Evolutionary conservation across 2,888 invertebrate genomes (phyloP).

Genomic region (Phyllotreta cruciferae): DNA sequence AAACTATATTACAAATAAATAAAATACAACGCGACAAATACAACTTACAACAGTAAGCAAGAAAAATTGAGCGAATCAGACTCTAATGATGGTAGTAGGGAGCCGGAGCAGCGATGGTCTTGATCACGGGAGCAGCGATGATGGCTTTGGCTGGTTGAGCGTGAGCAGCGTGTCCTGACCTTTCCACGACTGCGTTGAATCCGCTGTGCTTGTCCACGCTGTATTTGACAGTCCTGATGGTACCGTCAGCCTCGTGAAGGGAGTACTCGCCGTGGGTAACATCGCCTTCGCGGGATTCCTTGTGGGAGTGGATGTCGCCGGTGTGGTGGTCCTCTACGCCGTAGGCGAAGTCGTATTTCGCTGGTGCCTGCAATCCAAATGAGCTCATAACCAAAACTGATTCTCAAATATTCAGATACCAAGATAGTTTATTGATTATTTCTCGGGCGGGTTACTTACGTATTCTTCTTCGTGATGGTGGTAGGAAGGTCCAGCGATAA

Average conservation of each 20-base stretch:
- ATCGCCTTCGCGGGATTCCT: conserved; percentile 65
- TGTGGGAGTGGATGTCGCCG: conserved; percentile 65
- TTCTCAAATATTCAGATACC: no score
- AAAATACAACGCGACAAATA: conserved; percentile 15
- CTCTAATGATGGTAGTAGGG: conserved; percentile 30
- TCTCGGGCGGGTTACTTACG: conserved; percentile 29
- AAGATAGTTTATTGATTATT: no score
- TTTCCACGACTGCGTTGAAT: conserved; percentile 57
- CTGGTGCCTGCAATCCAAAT: conserved; percentile 56
- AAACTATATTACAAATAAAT: conserved; percentile 23
- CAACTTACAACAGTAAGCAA: conserved; percentile 20
- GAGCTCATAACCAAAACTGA: no score
- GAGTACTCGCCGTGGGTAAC: conserved; percentile 65
- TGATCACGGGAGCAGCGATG: conserved; percentile 12
- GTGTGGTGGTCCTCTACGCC: conserved; percentile 66
- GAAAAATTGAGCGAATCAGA: conserved; percentile 13
- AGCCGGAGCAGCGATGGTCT: conserved; percentile 18
- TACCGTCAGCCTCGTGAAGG: conserved; percentile 66
- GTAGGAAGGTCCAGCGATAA: conserved; percentile 24
- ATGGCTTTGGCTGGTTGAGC: conserved; percentile 26
- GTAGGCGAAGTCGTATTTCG: conserved; percentile 67
- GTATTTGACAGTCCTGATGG: conserved; percentile 65
- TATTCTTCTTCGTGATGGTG: conserved; percentile 40
- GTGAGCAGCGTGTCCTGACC: conserved; percentile 60
- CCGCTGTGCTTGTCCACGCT: conserved; percentile 66